Percentiles rank a stretch among this genome's conserved stretches.
These are phyloP conservation scores for Galago senegalensis DNA, from an alignment of 2,797 vertebrate species.

Conservation along the genomic window DNA sequence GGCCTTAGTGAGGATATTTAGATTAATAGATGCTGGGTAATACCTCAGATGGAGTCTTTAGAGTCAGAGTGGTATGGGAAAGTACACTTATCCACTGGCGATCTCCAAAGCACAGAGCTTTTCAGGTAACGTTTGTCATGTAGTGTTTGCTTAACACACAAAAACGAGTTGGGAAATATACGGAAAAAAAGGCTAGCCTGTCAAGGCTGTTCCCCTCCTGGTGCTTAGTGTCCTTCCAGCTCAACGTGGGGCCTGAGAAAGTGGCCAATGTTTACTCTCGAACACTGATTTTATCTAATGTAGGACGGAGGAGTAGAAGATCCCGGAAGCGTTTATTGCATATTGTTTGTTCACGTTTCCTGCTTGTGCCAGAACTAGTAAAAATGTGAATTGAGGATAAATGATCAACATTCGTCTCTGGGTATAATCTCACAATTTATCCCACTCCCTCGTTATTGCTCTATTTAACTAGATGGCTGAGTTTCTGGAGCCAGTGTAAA, in stretches of 20 bases:
- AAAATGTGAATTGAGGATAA: not conserved
- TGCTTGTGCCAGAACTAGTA: not conserved
- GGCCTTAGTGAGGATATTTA: slow-evolving; percentile 28
- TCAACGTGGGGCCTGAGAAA: not conserved
- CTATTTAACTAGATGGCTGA: not conserved
- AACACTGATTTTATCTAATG: not conserved
- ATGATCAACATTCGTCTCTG: not conserved
- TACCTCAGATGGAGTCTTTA: not conserved
- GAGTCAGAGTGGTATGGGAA: not conserved
- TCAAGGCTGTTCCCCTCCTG: not conserved
- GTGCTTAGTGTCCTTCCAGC: not conserved
- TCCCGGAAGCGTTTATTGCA: not conserved
- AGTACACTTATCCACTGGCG: not conserved
- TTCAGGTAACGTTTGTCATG: not conserved
- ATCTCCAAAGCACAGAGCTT: not conserved
- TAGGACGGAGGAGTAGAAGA: not conserved
- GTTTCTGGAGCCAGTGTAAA: not conserved
- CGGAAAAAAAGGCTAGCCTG: not conserved
- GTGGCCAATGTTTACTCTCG: not conserved
- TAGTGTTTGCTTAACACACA: not conserved
- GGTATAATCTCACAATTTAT: not conserved
- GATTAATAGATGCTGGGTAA: not conserved
- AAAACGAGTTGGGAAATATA: not conserved
- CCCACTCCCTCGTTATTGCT: not conserved
- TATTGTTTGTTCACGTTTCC: not conserved